Base-by-base conservation (phyloP, 2,113 vertebrate species). In the Paraplagusia blochii region DNA sequence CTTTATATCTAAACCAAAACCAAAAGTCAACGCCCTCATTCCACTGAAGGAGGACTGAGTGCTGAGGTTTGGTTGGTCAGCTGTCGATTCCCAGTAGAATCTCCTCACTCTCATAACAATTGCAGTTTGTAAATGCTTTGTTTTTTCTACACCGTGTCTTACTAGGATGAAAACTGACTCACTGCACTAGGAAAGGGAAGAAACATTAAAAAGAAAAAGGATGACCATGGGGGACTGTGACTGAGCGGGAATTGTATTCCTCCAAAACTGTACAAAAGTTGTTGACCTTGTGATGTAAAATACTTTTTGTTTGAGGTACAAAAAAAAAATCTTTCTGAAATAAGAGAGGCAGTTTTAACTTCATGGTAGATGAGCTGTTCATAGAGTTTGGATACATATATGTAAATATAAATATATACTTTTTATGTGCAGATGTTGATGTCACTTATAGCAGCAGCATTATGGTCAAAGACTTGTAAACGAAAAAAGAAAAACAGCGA, bases 301-400 rank as follows among this genome's bases (percentile, higher is more conserved):
- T 84, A 90, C 80, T 87, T 77, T 69, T 77, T 87, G 84, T 89
- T 82, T 88, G 83, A 89, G 83, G 81, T 81, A 70, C 58, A 74
- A 76, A 49, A 53, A 58, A 71, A 58, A 71, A 60, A 33, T 40
- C 77, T 79, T 87, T 87, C 78, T 80, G 85, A 87, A 72, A 85
- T 72, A 84, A 82, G 80, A 76, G 68, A 83, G 84, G 83, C 81
- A 68, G 72, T 89, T 77, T 87, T 87, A 86, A 87, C 79, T 87
- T 89, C 87, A 88, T 85, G 85, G 87, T 92, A 91, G 91, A 88
- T 81, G 84, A 89, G 82, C 88, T 90, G 89, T 91, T 88, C 88
- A 91, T 90, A 92, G 91, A 91, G 81, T 91, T 91, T 52, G 88
- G 85, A 91, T 91, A 91, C 91, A 91, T 91, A 91, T 90, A 89